Conservation (phyloP, 92 coral and sea anemone genomes). For the Porites rus region DNA sequence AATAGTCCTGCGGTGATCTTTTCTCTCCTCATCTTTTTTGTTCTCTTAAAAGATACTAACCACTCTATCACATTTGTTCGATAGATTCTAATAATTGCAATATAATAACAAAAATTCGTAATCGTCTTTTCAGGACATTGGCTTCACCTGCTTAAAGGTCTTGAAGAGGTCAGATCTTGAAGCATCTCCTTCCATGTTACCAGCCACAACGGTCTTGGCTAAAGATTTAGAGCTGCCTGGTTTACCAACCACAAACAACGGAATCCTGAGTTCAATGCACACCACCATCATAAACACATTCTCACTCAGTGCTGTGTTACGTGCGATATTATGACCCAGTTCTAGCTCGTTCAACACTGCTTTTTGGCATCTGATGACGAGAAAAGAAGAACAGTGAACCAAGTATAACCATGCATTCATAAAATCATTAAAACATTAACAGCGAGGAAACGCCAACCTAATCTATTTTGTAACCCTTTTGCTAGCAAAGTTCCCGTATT, state of each 20-base stretch:
- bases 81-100: not conserved
- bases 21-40: not conserved
- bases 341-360: conserved; percentile 76
- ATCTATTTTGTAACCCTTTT: no score
- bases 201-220: conserved; percentile 85
- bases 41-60: not conserved
- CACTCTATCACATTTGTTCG: not conserved
- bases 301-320: conserved; percentile 83
- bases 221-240: conserved; percentile 89
- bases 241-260: conserved; percentile 90
- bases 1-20: not conserved
- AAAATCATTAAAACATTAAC: no score
- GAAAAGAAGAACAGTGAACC: not conserved
- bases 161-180: conserved; percentile 72
- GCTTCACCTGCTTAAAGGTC: conserved; percentile 69
- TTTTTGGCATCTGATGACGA: conserved; percentile 72
- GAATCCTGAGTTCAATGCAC: conserved; percentile 90
- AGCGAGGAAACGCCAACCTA: no score
- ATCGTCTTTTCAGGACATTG: not conserved
- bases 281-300: conserved; percentile 96
- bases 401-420: not conserved
- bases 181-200: conserved; percentile 86
- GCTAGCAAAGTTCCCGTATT: no score
- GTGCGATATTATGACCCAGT: conserved; percentile 84
- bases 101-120: not conserved